Base-by-base conservation (phyloP, 1,140 invertebrate species). In the Saccostrea cuccullata region DNA sequence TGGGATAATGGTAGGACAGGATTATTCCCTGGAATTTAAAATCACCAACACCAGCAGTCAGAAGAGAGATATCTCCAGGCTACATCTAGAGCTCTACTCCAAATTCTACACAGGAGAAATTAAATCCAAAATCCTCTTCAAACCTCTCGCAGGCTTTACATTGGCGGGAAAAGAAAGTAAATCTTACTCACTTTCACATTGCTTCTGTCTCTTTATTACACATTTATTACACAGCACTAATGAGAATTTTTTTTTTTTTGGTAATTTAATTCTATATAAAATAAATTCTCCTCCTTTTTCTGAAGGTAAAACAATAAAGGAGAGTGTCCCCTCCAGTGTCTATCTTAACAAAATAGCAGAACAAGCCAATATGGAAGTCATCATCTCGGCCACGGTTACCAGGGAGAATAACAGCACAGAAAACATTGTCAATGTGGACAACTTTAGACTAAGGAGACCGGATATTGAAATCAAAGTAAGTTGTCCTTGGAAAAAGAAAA, bases 381-480 rank as follows among this genome's bases (percentile, higher is more conserved):
- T 55, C 17, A 56, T 84, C 55, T 55, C 82, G 5, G 82, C 82
- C 1, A 47, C n/a, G 6, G 82, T 84, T 11, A 55, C 82, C 8
- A 55, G 40, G 82, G 47, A 26, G 20, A 84, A 55, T 40, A 56
- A 55, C 12, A 77, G 15, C 23, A 26, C 23, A 26, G 26, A 36
- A 23, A 77, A 36, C 26, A 30, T 77, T 17, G 55, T 84, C 5
- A 84, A 84, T 17, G 40, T 56, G 11, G 82, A 84, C 82, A 56
- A 84, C 82, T 84, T 84, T 47, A 20, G 82, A 23, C 17, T 84
- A 26, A 17, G 82, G 20, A 55, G 82, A 55, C 36, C 82, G 4
- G 82, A 84, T 6, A 55, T 84, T n/a, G 82, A 84, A 56, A 55
- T 84, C 40, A 55, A n/a, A 56, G 82, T 84, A 84, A 77, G 70